These are phyloP conservation scores for Thryonomys swinderianus DNA, from an alignment of 2,113 vertebrate genomes.

Conservation along the genomic window DNA sequence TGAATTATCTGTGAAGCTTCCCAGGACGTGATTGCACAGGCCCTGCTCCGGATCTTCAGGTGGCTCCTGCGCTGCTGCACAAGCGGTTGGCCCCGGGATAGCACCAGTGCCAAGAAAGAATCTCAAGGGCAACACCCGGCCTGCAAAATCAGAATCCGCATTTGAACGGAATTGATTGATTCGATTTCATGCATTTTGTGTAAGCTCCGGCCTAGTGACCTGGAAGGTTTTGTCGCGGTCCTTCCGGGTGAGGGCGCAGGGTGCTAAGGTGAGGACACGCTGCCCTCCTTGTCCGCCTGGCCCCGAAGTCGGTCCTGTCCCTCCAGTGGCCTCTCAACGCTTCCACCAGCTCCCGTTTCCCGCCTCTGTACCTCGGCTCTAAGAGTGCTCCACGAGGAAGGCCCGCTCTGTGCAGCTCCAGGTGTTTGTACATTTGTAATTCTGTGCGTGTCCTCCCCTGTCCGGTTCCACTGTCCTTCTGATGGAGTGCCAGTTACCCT, in stretches of 20 bases:
- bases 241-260: background rate
- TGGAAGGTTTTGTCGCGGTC: background rate
- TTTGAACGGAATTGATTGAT: background rate
- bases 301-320: background rate
- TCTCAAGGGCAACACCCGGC: background rate
- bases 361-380: background rate
- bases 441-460: background rate
- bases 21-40: background rate
- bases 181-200: background rate
- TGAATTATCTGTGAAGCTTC: background rate
- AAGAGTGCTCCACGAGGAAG: background rate
- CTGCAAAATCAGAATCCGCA: background rate
- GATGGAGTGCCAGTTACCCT: background rate
- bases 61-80: background rate
- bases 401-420: background rate
- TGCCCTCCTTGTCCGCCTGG: accelerated
- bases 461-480: background rate
- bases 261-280: background rate
- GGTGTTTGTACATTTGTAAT: background rate
- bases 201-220: background rate
- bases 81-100: background rate
- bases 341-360: background rate
- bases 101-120: background rate
- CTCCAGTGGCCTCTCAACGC: accelerated
- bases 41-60: background rate